A percentile compares a stretch with the other conserved stretches of the same genome.
Conservation (phyloP, 2,888 invertebrate genomes). For the Chalcis sispes region DNA sequence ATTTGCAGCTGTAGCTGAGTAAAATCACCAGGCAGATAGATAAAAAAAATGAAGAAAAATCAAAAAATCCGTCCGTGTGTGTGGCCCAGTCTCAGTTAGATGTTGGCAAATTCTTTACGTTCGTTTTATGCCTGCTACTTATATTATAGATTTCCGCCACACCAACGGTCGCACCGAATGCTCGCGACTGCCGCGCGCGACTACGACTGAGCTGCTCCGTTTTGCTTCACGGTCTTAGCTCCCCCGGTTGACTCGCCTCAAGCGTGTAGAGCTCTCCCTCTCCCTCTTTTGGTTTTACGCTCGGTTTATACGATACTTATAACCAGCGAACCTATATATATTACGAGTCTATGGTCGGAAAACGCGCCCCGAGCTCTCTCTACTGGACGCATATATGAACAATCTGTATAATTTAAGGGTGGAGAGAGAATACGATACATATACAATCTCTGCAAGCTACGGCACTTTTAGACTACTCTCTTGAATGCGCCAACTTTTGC, state of each 20-base stretch:
- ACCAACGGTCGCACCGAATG: not conserved
- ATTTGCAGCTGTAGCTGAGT: not conserved
- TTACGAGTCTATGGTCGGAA: not conserved
- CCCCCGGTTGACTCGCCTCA: not conserved
- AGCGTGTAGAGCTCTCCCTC: not conserved
- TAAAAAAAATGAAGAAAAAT: too few species aligned
- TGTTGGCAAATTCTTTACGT: not conserved
- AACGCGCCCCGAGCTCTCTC: constrained; percentile 8
- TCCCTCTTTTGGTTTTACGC: not conserved
- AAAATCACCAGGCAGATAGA: too few species aligned
- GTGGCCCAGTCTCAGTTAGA: not conserved
- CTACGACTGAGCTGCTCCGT: constrained; percentile 11
- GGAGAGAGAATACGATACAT: too few species aligned
- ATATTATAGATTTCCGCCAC: not conserved
- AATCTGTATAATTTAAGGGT: too few species aligned
- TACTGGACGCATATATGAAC: too few species aligned
- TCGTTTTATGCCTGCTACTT: not conserved
- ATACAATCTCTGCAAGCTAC: not conserved
- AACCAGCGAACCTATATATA: too few species aligned
- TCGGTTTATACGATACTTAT: not conserved
- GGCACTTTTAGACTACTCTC: not conserved
- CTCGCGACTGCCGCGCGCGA: constrained; percentile 33
- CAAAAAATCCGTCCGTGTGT: not conserved
- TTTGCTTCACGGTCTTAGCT: not conserved
- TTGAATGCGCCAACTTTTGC: constrained; percentile 16